Conservation (phyloP, 2,888 invertebrate species). For the Diarsia rubi region DNA sequence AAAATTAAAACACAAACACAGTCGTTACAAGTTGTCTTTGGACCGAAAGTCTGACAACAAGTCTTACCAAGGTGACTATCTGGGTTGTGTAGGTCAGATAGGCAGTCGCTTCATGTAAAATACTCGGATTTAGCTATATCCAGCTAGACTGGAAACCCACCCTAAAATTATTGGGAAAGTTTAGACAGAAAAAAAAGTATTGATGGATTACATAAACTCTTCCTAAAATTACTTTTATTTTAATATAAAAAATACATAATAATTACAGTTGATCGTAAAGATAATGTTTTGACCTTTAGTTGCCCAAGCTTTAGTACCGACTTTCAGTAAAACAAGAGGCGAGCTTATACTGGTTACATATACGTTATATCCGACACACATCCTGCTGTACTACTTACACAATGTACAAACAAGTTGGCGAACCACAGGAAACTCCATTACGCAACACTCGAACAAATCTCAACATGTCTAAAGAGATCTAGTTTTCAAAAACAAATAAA, state of each 20-base stretch:
- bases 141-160: too few species aligned
- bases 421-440: conserved; percentile 17
- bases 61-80: too few species aligned
- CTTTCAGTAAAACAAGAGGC: not conserved
- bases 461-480: conserved; percentile 35
- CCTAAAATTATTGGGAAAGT: too few species aligned
- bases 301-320: not conserved
- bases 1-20: too few species aligned
- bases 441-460: conserved; percentile 20
- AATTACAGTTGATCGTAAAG: not conserved
- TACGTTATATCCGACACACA: not conserved
- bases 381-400: not conserved
- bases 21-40: too few species aligned
- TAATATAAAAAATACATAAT: not conserved
- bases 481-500: conserved; percentile 53
- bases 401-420: conserved; percentile 4
- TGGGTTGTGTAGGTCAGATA: too few species aligned
- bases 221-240: not conserved
- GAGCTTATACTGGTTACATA: not conserved
- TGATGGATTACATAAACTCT: too few species aligned
- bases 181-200: too few species aligned
- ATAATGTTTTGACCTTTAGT: not conserved
- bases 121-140: too few species aligned
- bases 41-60: too few species aligned
- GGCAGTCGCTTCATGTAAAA: too few species aligned